These are phyloP conservation scores for Congeria kusceri DNA, from an alignment of 2,888 invertebrate species.

Conservation along the genomic window DNA sequence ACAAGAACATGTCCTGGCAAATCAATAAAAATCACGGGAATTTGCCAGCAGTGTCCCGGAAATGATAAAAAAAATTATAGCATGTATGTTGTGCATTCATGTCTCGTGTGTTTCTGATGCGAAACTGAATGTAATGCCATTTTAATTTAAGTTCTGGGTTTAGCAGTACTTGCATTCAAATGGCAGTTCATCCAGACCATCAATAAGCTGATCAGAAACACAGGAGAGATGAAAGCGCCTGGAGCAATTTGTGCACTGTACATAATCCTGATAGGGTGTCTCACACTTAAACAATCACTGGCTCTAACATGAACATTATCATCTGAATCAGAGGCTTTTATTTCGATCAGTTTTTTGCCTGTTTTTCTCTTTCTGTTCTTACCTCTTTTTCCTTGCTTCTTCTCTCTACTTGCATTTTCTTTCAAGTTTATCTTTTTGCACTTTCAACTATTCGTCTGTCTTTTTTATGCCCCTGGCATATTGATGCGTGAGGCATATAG, in stretches of 20 bases:
- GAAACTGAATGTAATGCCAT: background rate
- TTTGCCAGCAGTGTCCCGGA: no score
- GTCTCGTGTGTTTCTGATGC: no score
- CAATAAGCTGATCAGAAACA: constrained; percentile 18
- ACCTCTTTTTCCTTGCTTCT: constrained; percentile 1
- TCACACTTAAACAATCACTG: constrained; percentile 16
- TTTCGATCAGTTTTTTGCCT: constrained; percentile 2
- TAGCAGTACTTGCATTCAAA: constrained; percentile 22
- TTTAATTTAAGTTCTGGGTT: background rate
- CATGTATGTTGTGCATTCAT: no score
- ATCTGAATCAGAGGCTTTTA: constrained; percentile 3
- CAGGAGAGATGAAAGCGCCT: constrained; percentile 17
- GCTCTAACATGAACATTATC: background rate
- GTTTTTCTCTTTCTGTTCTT: constrained; percentile 4
- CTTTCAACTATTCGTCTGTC: constrained; percentile 6
- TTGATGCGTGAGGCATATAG: no score
- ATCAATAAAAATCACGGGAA: no score
- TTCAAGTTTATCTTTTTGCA: constrained; percentile 3
- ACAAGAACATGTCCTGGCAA: no score
- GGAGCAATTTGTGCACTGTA: constrained; percentile 23
- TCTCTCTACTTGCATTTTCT: constrained; percentile 7
- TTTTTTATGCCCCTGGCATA: no score
- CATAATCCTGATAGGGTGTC: constrained; percentile 13
- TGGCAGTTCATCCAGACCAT: constrained; percentile 12
- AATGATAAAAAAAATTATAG: no score